Evolutionary conservation across 2,797 vertebrate species (phyloP).

Genomic region (Darevskia mixta): DNA sequence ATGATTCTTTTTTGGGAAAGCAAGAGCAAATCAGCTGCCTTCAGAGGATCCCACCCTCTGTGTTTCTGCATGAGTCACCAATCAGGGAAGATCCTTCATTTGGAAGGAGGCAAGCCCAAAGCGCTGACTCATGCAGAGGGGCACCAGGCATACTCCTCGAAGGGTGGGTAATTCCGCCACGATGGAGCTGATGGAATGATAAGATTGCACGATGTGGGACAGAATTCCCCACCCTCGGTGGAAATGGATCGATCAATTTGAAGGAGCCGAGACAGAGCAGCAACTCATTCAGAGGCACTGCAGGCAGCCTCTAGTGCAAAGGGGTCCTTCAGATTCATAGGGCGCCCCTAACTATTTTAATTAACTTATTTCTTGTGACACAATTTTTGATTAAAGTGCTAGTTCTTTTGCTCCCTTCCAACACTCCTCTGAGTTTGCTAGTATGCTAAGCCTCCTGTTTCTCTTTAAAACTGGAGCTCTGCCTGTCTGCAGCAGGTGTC

Average conservation of each 20-base stretch:
- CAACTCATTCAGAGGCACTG: too few relatives aligned
- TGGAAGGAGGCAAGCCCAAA: background rate
- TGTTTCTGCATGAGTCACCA: too few relatives aligned
- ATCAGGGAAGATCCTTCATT: background rate
- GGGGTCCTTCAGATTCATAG: background rate
- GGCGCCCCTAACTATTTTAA: background rate
- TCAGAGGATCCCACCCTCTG: background rate
- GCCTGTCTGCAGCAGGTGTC: background rate
- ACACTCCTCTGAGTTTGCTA: background rate
- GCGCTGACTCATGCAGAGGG: background rate
- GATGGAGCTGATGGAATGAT: background rate
- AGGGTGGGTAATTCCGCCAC: background rate
- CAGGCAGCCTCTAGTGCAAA: background rate
- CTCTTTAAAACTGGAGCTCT: background rate
- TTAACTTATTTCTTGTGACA: background rate
- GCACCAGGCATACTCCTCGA: background rate
- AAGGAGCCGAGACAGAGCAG: background rate
- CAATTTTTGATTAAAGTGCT: background rate
- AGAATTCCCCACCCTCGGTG: too few relatives aligned
- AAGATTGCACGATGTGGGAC: too few relatives aligned
- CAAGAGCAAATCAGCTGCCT: background rate
- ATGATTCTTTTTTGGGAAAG: background rate
- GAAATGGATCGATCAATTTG: too few relatives aligned
- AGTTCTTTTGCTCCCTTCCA: background rate
- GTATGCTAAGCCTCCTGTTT: background rate